phyloP scores from a whole-genome alignment of 2,888 invertebrate species.

The Aspidiotus destructor region DNA sequence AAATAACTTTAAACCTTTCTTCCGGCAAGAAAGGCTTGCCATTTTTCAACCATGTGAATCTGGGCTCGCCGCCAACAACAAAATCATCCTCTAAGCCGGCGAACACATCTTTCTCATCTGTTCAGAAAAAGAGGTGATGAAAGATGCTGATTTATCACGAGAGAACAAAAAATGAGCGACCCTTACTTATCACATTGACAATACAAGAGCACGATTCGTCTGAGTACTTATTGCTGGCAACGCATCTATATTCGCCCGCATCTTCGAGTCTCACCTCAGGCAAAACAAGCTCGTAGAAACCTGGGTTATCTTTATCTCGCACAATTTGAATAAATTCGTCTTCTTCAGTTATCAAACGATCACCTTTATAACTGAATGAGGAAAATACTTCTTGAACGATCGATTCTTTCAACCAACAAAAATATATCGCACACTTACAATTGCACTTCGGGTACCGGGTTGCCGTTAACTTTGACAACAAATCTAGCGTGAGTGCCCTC shows the following conservation, averaged over 20 bases:
- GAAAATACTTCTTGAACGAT: constrained; percentile 17
- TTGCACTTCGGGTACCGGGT: constrained; percentile 77
- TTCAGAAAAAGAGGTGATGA: constrained; percentile 31
- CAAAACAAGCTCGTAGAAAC: constrained; percentile 81
- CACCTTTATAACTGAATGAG: constrained; percentile 70
- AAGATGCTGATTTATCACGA: background rate
- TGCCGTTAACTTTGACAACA: constrained; percentile 77
- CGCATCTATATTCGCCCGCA: constrained; percentile 74
- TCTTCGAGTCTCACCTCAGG: constrained; percentile 67
- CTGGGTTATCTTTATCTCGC: constrained; percentile 64
- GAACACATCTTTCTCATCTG: constrained; percentile 73
- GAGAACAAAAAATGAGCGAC: background rate
- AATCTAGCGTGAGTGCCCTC: constrained; percentile 78
- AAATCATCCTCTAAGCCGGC: constrained; percentile 61
- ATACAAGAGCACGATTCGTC: constrained; percentile 63
- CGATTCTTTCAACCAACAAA: background rate
- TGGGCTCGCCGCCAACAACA: constrained; percentile 62
- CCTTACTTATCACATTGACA: constrained; percentile 66
- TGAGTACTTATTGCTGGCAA: constrained; percentile 71
- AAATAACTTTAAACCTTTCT: constrained; percentile 80
- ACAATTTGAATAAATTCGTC: constrained; percentile 60
- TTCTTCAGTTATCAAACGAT: constrained; percentile 56
- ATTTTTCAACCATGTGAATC: constrained; percentile 77
- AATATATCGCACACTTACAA: constrained; percentile 59
- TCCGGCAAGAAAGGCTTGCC: constrained; percentile 78